Base-by-base conservation (phyloP, 2,113 vertebrate genomes). In the Ochotona curzoniae region DNA sequence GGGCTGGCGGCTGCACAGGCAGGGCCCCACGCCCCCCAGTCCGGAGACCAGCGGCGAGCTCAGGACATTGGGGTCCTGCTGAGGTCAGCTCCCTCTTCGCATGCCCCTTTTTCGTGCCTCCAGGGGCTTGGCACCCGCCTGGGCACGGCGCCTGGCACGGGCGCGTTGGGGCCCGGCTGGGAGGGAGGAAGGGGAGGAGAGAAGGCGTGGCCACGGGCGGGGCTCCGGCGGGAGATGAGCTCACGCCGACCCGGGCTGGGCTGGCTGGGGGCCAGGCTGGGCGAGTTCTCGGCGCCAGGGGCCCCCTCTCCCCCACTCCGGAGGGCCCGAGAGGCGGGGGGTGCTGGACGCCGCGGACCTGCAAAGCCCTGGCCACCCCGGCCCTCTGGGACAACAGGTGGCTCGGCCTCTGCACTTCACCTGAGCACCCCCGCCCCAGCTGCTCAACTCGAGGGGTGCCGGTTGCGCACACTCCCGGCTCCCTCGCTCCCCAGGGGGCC, bases 181-280 rank as follows among this genome's bases (percentile, higher is more conserved):
- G 81, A 93, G 76, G 83, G 96, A 96, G 94, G 91, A 95, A 95
- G 95, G 94, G 96, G 94, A 93, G 96, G 93, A 93, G 96, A 92
- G 95, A 95, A 87, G 94, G 94, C 90, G 96, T 92, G 93, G 96
- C 93, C 91, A 93, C 23, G 54, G 97, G 96, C 90, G 91, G 97
- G 95, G 83, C 90, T 93, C 70, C 32, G 63, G 88, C 83, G 81
- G 89, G 97, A 96, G 96, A 97, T 96, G 95, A 96, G 96, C 96
- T 97, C 96, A 97, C 95, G 92, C 93, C 78, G 93, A 88, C 90
- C 89, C n/a, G 94, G 96, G 86, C 90, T 96, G 94, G 94, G 73
- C 90, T 97, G 96, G 96, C 95, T 49, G 49, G 51, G 89, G 89
- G 93, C 96, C 97, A 97, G 94, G 76, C 89, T 91, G 94, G 96